Percentiles rank a stretch among this genome's conserved stretches.
Evolutionary conservation across 1,140 invertebrate genomes (phyloP).

Genomic region (Sipha flava): DNA sequence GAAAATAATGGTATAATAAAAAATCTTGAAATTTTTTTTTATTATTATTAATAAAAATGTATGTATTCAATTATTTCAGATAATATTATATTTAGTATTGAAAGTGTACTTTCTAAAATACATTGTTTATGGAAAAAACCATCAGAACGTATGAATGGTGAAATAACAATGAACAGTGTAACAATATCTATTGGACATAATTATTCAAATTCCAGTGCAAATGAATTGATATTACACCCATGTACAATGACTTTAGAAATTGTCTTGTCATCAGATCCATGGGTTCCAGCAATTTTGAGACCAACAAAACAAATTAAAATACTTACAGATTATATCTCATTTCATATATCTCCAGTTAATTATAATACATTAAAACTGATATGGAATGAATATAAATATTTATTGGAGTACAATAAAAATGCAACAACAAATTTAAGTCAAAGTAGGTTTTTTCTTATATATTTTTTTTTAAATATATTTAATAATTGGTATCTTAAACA

Average conservation of each 20-base stretch:
- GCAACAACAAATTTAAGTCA: neutral
- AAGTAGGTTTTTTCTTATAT: neutral
- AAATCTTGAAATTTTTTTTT: neutral
- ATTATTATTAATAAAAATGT: neutral
- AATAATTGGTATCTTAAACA: no score
- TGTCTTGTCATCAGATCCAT: constrained; percentile 1
- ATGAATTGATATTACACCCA: constrained; percentile 10
- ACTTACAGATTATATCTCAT: neutral
- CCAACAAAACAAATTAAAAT: constrained; percentile 17
- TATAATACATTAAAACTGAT: constrained; percentile 1
- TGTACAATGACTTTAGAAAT: constrained; percentile 5
- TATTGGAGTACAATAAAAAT: constrained; percentile 4
- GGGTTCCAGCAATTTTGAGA: constrained; percentile 13
- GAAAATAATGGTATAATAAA: neutral
- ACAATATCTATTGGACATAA: constrained; percentile 9
- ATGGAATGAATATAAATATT: constrained; percentile 2
- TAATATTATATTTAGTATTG: constrained; percentile 15
- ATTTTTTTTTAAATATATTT: neutral
- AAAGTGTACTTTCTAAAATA: constrained; percentile 16
- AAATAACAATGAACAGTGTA: constrained; percentile 13
- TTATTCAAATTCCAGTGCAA: neutral
- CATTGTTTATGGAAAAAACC: constrained; percentile 7
- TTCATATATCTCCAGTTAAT: constrained; percentile 8
- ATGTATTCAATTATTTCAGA: neutral
- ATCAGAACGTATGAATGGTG: constrained; percentile 14